phyloP scores from a whole-genome alignment of 1,140 invertebrate genomes.

The Macrotrachela quadricornifera region DNA sequence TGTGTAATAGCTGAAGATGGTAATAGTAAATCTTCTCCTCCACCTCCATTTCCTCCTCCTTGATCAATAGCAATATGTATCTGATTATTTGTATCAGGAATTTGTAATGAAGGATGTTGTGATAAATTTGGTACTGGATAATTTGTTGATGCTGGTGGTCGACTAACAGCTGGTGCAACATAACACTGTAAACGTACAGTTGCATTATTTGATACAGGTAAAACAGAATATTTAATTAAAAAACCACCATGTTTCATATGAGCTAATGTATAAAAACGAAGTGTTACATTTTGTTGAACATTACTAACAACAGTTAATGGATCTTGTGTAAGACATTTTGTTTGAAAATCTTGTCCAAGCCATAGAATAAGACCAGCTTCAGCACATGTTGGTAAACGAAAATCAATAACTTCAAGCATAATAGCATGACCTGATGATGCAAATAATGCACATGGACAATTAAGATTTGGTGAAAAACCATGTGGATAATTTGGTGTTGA shows the following conservation, averaged over 20 bases:
- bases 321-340: not conserved
- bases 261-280: constrained; percentile 1
- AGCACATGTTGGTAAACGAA: constrained; percentile 2
- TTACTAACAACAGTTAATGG: not conserved
- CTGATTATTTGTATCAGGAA: too few species aligned
- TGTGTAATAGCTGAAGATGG: too few species aligned
- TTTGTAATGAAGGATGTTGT: too few species aligned
- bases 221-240: constrained; percentile 3
- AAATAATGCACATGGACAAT: constrained; percentile 2
- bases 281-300: constrained; percentile 3
- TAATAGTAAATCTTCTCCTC: too few species aligned
- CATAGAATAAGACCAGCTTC: constrained; percentile 5
- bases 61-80: too few species aligned
- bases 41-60: too few species aligned
- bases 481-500: constrained; percentile 4
- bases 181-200: too few species aligned
- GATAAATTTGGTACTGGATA: not conserved
- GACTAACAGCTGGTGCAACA: not conserved
- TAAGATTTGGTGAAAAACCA: not conserved
- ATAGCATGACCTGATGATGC: not conserved
- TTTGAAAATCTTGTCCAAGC: not conserved
- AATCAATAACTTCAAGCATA: constrained; percentile 2
- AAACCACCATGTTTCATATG: constrained; percentile 3
- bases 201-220: too few species aligned
- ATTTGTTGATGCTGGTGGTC: not conserved